phyloP scores from a whole-genome alignment of 2,888 invertebrate genomes.

The Tolmerus cingulatus region DNA sequence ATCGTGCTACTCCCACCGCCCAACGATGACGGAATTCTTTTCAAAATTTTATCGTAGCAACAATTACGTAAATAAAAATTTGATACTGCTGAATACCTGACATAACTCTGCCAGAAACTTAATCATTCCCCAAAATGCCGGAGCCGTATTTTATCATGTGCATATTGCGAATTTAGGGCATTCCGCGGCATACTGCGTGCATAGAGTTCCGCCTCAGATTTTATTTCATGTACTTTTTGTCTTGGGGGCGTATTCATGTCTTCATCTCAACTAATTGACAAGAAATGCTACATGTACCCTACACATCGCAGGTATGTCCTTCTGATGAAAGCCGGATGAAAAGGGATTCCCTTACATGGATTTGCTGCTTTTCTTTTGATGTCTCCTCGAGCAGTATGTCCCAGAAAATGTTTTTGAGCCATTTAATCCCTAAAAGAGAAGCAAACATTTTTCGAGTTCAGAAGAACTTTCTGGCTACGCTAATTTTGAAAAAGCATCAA shows the following conservation, averaged over 20 bases:
- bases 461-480: conserved; percentile 3
- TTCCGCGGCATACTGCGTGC: not conserved
- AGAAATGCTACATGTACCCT: conserved; percentile 17
- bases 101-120: not conserved
- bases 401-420: conserved; percentile 39
- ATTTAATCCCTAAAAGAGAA: conserved; percentile 33
- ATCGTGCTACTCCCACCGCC: not conserved
- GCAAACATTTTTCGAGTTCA: not conserved
- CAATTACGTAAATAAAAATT: conserved; percentile 11
- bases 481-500: not conserved
- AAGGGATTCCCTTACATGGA: conserved; percentile 27
- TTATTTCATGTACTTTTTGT: not conserved
- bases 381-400: conserved; percentile 2
- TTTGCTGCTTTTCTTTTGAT: conserved; percentile 35
- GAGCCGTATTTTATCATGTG: not conserved
- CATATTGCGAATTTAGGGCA: not conserved
- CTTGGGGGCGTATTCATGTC: not conserved
- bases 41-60: not conserved
- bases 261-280: conserved; percentile 30
- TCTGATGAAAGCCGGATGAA: not conserved
- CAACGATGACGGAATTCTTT: not conserved
- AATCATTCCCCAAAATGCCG: not conserved
- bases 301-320: not conserved
- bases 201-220: not conserved
- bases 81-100: not conserved